phyloP scores from a whole-genome alignment of 2,888 invertebrate species.

The Imbricaverruca yamaguchii region DNA sequence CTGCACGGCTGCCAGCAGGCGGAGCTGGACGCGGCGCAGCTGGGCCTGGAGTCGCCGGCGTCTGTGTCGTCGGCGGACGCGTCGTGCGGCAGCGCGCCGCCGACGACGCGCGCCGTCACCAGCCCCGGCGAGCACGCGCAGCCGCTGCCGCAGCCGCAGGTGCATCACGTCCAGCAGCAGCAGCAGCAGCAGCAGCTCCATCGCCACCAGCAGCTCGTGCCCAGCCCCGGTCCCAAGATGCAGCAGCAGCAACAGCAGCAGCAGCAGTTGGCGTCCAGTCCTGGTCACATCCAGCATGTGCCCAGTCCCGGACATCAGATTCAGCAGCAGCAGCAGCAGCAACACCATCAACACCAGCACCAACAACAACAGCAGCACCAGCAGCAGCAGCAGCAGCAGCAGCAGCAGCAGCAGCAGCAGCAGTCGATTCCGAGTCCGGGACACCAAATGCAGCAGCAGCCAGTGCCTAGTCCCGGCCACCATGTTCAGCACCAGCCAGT shows the following conservation, averaged over 20 bases:
- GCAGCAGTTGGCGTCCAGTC: constrained; percentile 33
- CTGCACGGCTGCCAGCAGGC: constrained; percentile 61
- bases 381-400: constrained; percentile 38
- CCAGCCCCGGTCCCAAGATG: neutral
- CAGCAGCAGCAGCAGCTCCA: too few species aligned
- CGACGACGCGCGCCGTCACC: too few species aligned
- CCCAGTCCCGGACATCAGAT: neutral
- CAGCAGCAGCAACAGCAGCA: constrained; percentile 27
- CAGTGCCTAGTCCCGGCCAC: constrained; percentile 21
- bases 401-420: constrained; percentile 41
- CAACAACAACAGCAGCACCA: neutral
- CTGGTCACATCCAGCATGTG: neutral
- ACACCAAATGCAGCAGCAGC: constrained; percentile 27
- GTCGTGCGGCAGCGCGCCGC: constrained; percentile 25
- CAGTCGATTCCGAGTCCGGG: constrained; percentile 25
- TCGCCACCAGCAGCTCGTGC: too few species aligned
- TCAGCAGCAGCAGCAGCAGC: neutral
- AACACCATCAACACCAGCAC: neutral
- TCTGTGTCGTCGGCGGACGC: constrained; percentile 70
- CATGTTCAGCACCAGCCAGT: constrained; percentile 25
- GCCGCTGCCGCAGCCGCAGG: too few species aligned
- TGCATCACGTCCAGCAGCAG: too few species aligned
- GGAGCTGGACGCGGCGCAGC: constrained; percentile 72
- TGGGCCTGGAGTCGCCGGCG: constrained; percentile 79
- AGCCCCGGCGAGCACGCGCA: too few species aligned